Evolutionary conservation across 2,888 invertebrate genomes (phyloP), one percentile per base, ranked within the genome.

Genomic region (Heliconius ismenius): DNA sequence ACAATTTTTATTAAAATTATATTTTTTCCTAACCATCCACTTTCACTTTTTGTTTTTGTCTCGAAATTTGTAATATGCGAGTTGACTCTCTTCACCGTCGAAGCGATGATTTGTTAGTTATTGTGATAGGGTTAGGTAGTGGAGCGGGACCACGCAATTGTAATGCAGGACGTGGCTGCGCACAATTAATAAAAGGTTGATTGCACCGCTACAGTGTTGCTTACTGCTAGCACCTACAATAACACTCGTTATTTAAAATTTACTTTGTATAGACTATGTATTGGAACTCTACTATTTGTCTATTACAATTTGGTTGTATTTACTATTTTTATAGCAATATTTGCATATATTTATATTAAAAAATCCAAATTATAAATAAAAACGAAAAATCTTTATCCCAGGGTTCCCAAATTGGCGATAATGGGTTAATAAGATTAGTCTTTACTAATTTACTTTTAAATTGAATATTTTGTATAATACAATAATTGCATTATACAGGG

Each of bases 101-200:
- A 58, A 58, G 58, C 58, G 58, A n/a, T n/a, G 11, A 62, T 73
- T 26, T 62, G 21, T 62, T 26, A 73, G 62, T 73, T 43, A 39
- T 43, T 62, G 39, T 73, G 28, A 73, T 28, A 63, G 62, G 10
- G 7, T 11, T 43, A 43, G 39, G 26, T 7, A 63, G 21, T 63
- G 73, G 26, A 26, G 62, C 63, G 63, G 26, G 21, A 73, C 43
- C 10, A 10, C 4, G 73, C 62, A 43, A 13, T 73, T 58, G 32
- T 32, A 58, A 54, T 70, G n/a, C 58, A 58, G 73, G 39, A 73
- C 73, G 62, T 73, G 62, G 73, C 62, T 60, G 26, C 10, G 3
- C 21, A 9, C 26, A 26, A 39, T 39, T 43, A 73, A 73, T 43
- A 63, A 62, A 26, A 60, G 39, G 62, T 73, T 62, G 26, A 73